Base-by-base conservation (phyloP, 2,113 vertebrate genomes). In the Pimephales promelas region DNA sequence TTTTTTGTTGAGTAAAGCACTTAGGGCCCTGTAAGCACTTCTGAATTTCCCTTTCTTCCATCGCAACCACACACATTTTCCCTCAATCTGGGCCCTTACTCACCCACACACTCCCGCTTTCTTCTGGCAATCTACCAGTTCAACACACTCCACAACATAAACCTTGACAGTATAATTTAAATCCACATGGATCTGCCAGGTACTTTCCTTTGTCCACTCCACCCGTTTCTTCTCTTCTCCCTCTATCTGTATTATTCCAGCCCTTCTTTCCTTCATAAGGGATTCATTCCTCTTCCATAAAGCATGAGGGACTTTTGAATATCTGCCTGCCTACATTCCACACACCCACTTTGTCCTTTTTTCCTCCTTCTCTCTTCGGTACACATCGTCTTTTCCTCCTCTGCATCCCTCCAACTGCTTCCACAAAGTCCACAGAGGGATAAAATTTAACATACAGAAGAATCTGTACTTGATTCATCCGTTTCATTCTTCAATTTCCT, bases 201-300 rank as follows among this genome's bases (percentile, higher is more conserved):
- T 87, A 87, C 86, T 87, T 87, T 87, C 86, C 86, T 70, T 87
- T 28, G 34, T 84, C 82, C 73, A 66, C 79, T 79, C 79, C 78
- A 84, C 82, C 85, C 82, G 11, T 40, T 71, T 43, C 62, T 77
- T 56, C 81, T 79, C 85, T 76, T 84, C 47, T 78, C 61, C 43
- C 31, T 78, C 82, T 68, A 31, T 68, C 70, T 14, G 36, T 72
- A 24, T 24, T 73, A 13, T 24, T 76, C 49, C 13, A 54, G 6
- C 59, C 49, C 49, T 66, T 28, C 47, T 84, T 26, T 77, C n/a
- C 66, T n/a, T 73, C 59, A 81, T 36, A 56, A 81, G 64, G 31
- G 79, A 70, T 52, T 81, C 79, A 70, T 81, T 81, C 31, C 72
- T 74, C 72, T 31, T 79, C 59, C 24, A 79, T 79, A 64, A 79